These are phyloP conservation scores for Heliothis subflexa DNA, from an alignment of 1,140 invertebrate species.

Conservation along the genomic window DNA sequence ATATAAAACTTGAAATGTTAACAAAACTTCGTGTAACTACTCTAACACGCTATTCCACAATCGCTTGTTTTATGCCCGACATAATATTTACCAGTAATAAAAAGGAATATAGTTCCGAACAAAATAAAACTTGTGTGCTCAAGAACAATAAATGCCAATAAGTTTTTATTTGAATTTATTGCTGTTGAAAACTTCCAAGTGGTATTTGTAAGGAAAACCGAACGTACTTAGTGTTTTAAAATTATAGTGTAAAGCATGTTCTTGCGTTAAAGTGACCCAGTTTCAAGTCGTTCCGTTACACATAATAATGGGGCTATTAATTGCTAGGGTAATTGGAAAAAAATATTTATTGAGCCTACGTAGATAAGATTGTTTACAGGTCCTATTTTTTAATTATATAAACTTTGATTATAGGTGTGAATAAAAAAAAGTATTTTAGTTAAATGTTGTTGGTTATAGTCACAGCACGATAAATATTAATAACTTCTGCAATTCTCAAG, in stretches of 20 bases:
- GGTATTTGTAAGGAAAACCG: background rate
- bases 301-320: background rate
- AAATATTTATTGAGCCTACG: background rate
- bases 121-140: constrained; percentile 13
- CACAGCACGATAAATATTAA: no score
- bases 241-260: background rate
- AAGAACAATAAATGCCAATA: constrained; percentile 27
- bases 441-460: no score
- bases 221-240: constrained; percentile 9
- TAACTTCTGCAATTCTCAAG: no score
- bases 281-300: background rate
- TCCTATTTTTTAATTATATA: background rate
- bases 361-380: constrained; percentile 3
- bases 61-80: background rate
- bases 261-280: constrained; percentile 5
- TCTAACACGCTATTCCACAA: background rate
- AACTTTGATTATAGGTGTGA: background rate
- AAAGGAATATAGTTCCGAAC: constrained; percentile 7
- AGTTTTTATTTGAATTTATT: constrained; percentile 15
- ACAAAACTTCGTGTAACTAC: background rate
- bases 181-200: constrained; percentile 3
- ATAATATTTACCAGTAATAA: constrained; percentile 12
- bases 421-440: no score
- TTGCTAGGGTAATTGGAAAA: constrained; percentile 5
- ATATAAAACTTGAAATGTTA: background rate